Evolutionary conservation across 2,113 vertebrate genomes (phyloP).

Genomic region (Ciconia maguari): DNA sequence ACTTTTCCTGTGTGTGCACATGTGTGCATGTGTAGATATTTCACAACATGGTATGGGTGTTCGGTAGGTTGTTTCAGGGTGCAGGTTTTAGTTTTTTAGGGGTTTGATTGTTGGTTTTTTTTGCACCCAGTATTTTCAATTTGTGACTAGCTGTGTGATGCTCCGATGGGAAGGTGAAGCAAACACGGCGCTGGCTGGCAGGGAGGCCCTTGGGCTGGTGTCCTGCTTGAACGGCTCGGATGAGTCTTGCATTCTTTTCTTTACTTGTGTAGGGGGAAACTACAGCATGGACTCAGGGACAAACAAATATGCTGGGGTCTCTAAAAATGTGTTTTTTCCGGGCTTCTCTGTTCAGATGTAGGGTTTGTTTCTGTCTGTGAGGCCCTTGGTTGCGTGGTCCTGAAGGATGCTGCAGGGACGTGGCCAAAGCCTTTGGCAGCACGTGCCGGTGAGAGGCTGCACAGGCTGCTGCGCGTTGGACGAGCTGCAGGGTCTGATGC

Average conservation of each 20-base stretch:
- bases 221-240: background rate
- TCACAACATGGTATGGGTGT: constrained; percentile 46
- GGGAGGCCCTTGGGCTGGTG: constrained; percentile 7
- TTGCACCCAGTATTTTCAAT: constrained; percentile 67
- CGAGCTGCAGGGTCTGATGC: background rate
- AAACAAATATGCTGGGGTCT: background rate
- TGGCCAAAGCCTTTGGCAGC: background rate
- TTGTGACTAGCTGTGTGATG: constrained; percentile 65
- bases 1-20: background rate
- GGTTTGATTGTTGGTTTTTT: background rate
- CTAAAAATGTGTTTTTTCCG: background rate
- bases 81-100: background rate
- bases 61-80: background rate
- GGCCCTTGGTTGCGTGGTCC: background rate
- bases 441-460: background rate
- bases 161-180: background rate
- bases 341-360: background rate
- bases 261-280: background rate
- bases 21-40: background rate
- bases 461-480: background rate
- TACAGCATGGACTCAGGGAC: constrained; percentile 58
- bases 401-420: background rate
- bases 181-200: background rate
- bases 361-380: background rate
- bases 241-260: background rate